Conservation (phyloP, 2,888 invertebrate species). For the Tiphia femorata region DNA sequence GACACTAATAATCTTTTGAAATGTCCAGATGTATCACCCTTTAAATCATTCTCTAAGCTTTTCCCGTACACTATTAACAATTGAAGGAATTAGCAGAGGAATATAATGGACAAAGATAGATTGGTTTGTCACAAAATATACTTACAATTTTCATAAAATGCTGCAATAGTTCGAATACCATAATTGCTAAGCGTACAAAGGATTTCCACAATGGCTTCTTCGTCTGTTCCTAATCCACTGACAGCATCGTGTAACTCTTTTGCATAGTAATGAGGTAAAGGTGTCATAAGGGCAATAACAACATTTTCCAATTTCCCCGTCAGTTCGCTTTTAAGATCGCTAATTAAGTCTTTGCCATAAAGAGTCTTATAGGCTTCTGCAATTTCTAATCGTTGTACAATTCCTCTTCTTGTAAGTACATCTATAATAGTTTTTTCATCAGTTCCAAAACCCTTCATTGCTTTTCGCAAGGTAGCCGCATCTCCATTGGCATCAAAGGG, state of each 20-base stretch:
- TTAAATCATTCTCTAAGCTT: conserved; percentile 86
- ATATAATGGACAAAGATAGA: neutral
- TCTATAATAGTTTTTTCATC: conserved; percentile 94
- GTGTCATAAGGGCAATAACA: conserved; percentile 91
- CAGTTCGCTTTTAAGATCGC: conserved; percentile 89
- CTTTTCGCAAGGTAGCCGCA: conserved; percentile 86
- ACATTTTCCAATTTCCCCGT: conserved; percentile 92
- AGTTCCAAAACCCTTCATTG: conserved; percentile 94
- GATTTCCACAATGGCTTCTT: conserved; percentile 92
- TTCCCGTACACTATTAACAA: conserved; percentile 79
- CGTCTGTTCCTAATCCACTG: conserved; percentile 88
- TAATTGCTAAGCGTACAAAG: conserved; percentile 92
- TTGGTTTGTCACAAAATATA: conserved; percentile 31
- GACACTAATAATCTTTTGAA: conserved; percentile 93
- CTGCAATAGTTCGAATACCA: conserved; percentile 86
- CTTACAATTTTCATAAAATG: conserved; percentile 86
- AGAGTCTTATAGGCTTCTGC: conserved; percentile 91
- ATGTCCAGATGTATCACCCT: conserved; percentile 95
- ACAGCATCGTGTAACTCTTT: conserved; percentile 91
- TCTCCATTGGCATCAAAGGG: conserved; percentile 89
- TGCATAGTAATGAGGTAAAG: conserved; percentile 90
- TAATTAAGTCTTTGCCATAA: conserved; percentile 87
- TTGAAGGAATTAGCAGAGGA: neutral
- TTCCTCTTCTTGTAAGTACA: conserved; percentile 88
- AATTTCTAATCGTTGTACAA: conserved; percentile 91